Evolutionary conservation across 2,113 vertebrate genomes (phyloP).

Genomic region (Onychostoma macrolepis): DNA sequence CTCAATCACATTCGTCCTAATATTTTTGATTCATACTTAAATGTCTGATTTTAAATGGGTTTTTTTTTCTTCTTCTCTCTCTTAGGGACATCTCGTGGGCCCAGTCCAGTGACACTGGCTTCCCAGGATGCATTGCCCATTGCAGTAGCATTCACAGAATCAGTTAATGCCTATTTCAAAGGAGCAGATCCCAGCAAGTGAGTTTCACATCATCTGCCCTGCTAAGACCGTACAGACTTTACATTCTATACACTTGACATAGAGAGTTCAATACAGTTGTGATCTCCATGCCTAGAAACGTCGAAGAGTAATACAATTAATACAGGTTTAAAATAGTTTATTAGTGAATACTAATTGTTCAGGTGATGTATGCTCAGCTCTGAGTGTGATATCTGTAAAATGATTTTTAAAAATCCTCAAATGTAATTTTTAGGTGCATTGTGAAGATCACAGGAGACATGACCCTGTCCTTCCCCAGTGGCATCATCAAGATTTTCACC

Average conservation of each 20-base stretch:
- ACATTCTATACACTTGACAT: not conserved
- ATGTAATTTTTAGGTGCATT: conserved; percentile 82
- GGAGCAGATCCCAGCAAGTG: conserved; percentile 97
- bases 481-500: conserved; percentile 96
- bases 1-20: not conserved
- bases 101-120: conserved; percentile 94
- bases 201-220: conserved; percentile 75
- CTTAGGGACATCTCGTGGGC: conserved; percentile 94
- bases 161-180: conserved; percentile 99
- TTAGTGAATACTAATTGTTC: not conserved
- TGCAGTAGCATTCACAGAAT: conserved; percentile 95
- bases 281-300: not conserved
- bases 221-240: not conserved
- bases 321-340: not conserved
- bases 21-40: not conserved
- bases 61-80: conserved; percentile 40
- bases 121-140: conserved; percentile 94
- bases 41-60: not conserved
- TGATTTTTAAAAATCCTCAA: not conserved
- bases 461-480: conserved; percentile 95
- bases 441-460: conserved; percentile 98
- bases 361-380: not conserved
- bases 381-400: not conserved
- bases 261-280: not conserved
- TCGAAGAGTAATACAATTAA: not conserved